These are phyloP conservation scores for Coregonus sp. DNA, from an alignment of 2,797 vertebrate species.

Conservation along the genomic window DNA sequence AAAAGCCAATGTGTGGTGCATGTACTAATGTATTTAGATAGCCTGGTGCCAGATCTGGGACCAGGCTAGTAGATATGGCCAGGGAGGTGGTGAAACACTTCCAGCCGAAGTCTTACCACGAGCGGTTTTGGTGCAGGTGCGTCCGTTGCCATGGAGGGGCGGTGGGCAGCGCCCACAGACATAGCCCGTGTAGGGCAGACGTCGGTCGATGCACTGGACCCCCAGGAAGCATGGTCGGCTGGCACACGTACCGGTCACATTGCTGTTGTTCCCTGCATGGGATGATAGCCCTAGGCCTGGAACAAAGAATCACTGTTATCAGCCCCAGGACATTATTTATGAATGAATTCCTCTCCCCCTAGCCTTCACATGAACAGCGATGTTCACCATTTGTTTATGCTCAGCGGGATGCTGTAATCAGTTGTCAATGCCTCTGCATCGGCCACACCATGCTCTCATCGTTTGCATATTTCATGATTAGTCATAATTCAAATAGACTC, in stretches of 20 bases:
- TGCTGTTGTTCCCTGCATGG: neutral
- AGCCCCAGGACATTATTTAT: neutral
- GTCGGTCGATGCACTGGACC: constrained; percentile 75
- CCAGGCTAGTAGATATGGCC: too few species aligned
- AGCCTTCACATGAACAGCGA: neutral
- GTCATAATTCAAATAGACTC: neutral
- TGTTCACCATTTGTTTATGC: neutral
- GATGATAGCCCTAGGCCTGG: constrained; percentile 29
- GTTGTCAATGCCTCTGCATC: neutral
- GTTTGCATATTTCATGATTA: constrained; percentile 6
- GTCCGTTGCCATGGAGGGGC: constrained; percentile 76
- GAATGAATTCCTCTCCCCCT: neutral
- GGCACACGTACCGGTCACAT: constrained; percentile 63
- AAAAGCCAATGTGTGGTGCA: neutral
- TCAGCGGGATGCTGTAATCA: neutral
- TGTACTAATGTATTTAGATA: neutral
- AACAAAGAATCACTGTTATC: neutral
- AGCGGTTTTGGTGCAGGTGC: constrained; percentile 66
- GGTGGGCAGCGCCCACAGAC: constrained; percentile 80
- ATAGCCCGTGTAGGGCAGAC: constrained; percentile 72
- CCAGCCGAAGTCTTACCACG: constrained; percentile 50
- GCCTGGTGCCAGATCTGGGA: too few species aligned
- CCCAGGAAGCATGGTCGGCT: constrained; percentile 80
- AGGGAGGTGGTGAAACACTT: too few species aligned
- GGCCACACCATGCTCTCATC: neutral